phyloP scores from a whole-genome alignment of 2,113 vertebrate species.

The Thryonomys swinderianus region DNA sequence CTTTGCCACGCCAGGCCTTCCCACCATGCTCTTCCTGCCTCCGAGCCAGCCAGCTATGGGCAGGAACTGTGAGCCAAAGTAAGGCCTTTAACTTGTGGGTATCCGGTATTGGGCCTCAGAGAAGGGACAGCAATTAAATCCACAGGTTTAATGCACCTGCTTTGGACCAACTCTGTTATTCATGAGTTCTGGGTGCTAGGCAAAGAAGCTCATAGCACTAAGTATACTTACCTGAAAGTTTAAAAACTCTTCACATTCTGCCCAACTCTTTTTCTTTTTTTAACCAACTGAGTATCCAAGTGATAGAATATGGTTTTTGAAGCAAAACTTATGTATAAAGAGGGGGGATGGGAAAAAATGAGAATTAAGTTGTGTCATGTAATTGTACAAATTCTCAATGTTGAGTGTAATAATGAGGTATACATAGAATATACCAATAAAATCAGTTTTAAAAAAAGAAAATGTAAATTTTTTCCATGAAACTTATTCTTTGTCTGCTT shows the following conservation, averaged over 20 bases:
- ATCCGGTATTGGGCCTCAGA: background rate
- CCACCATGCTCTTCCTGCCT: background rate
- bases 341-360: no score
- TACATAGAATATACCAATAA: no score
- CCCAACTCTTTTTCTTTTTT: background rate
- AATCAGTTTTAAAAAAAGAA: background rate
- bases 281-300: background rate
- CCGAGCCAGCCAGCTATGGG: background rate
- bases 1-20: background rate
- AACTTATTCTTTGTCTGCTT: background rate
- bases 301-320: background rate
- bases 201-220: background rate
- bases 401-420: no score
- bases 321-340: no score
- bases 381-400: no score
- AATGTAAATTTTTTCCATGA: background rate
- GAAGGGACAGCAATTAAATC: background rate
- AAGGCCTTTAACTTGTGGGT: background rate
- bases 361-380: no score
- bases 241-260: background rate
- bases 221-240: background rate
- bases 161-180: background rate
- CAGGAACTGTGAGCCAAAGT: background rate
- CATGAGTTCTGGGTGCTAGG: fast-evolving
- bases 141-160: background rate